Conservation (phyloP, 2,888 invertebrate genomes). For the Pardosa pseudoannulata region DNA sequence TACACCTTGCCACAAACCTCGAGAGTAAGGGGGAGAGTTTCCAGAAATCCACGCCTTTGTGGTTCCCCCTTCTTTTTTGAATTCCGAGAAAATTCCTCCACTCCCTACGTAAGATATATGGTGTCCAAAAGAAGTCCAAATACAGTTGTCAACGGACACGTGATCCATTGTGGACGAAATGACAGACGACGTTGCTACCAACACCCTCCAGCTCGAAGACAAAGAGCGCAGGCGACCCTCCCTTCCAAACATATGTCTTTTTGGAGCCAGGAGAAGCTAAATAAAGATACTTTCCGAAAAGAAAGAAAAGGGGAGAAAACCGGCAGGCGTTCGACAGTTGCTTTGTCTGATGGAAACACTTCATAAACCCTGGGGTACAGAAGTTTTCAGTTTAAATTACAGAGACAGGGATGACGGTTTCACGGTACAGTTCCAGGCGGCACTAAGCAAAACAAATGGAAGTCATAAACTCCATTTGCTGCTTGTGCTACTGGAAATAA, state of each 20-base stretch:
- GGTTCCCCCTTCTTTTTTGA: neutral
- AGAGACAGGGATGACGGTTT: neutral
- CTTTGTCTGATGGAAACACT: neutral
- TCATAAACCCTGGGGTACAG: neutral
- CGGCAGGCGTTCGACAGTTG: neutral
- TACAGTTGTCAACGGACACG: conserved; percentile 18
- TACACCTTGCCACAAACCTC: neutral
- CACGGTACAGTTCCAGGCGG: neutral
- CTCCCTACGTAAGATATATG: neutral
- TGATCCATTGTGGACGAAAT: conserved; percentile 12
- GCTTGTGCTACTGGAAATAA: neutral
- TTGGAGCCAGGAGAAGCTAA: neutral
- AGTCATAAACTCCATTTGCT: neutral
- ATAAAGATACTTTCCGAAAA: neutral
- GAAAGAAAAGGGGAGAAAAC: neutral
- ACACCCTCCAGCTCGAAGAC: neutral
- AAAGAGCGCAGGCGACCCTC: neutral
- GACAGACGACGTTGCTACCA: neutral
- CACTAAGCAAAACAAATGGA: neutral
- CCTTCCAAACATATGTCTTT: neutral
- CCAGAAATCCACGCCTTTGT: neutral
- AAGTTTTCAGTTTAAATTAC: neutral
- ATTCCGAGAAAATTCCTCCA: conserved; percentile 6
- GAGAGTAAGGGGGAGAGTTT: neutral
- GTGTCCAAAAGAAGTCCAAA: neutral